These are phyloP conservation scores for Amphimallon solstitiale DNA, from an alignment of 2,888 invertebrate species.

Conservation along the genomic window DNA sequence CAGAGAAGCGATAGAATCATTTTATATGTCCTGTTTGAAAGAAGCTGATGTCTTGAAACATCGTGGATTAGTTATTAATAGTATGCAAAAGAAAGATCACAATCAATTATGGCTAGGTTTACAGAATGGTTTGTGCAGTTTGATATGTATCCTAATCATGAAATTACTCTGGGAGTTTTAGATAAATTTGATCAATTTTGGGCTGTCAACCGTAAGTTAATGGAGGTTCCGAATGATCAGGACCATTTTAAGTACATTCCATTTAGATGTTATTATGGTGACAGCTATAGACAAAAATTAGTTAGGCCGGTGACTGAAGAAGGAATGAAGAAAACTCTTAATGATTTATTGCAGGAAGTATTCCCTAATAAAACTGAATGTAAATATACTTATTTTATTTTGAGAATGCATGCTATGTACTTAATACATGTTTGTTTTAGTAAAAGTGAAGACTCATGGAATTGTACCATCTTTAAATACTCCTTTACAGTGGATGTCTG, in stretches of 20 bases:
- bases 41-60: slow-evolving; percentile 99
- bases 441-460: slow-evolving; percentile 87
- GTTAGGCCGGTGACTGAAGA: slow-evolving; percentile 80
- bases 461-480: slow-evolving; percentile 87
- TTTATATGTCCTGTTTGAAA: slow-evolving; percentile 95
- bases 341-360: slow-evolving; percentile 76
- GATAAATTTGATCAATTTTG: slow-evolving; percentile 99
- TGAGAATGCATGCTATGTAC: not conserved
- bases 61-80: slow-evolving; percentile 86
- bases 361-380: slow-evolving; percentile 70
- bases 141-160: not conserved
- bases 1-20: slow-evolving; percentile 91
- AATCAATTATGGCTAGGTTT: slow-evolving; percentile 95
- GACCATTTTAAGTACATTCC: slow-evolving; percentile 92
- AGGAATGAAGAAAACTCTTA: slow-evolving; percentile 77
- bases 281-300: slow-evolving; percentile 78
- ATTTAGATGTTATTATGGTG: slow-evolving; percentile 81
- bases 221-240: slow-evolving; percentile 85
- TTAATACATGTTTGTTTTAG: slow-evolving; percentile 61
- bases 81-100: slow-evolving; percentile 96
- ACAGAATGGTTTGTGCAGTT: slow-evolving; percentile 77
- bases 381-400: slow-evolving; percentile 48
- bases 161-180: slow-evolving; percentile 55
- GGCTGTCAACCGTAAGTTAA: slow-evolving; percentile 94
- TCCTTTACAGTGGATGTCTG: slow-evolving; percentile 96